Evolutionary conservation across 2,797 vertebrate genomes (phyloP).

Genomic region (Gadopsis marmoratus): DNA sequence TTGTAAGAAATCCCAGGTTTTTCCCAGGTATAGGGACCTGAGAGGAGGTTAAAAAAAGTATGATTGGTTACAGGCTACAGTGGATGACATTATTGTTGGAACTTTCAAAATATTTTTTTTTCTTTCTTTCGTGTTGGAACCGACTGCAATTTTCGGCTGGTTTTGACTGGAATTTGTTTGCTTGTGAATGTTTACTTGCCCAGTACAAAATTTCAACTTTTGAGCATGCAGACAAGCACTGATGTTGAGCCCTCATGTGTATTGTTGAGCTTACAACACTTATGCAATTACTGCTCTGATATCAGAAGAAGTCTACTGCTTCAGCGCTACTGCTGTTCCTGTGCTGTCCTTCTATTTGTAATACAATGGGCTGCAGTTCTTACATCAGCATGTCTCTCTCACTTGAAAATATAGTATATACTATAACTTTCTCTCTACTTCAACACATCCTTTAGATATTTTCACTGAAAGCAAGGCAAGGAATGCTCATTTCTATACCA

Average conservation of each 20-base stretch:
- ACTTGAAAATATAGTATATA: not conserved
- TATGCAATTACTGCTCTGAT: not conserved
- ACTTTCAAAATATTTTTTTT: not conserved
- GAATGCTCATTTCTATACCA: not conserved
- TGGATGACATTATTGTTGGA: not conserved
- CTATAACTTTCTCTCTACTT: not conserved
- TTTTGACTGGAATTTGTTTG: not conserved
- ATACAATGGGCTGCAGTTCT: not conserved
- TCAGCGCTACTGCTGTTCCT: not conserved
- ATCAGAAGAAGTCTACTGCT: not conserved
- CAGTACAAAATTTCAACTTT: not conserved
- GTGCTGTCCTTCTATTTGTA: not conserved
- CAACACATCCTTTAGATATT: not conserved
- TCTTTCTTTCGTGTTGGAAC: not conserved
- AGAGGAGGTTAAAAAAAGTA: constrained; percentile 35
- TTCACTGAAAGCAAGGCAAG: not conserved
- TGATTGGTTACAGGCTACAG: constrained; percentile 15
- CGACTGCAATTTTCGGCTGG: not conserved
- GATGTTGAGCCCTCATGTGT: not conserved
- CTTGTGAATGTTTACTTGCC: not conserved
- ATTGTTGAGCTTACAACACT: not conserved
- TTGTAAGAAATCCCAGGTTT: constrained; percentile 90
- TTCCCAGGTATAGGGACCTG: constrained; percentile 79
- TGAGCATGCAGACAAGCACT: not conserved
- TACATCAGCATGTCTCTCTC: constrained; percentile 6